A percentile compares a stretch with the other conserved stretches of the same genome.
Conservation (phyloP, 2,113 vertebrate species). For the Anguilla rostrata region DNA sequence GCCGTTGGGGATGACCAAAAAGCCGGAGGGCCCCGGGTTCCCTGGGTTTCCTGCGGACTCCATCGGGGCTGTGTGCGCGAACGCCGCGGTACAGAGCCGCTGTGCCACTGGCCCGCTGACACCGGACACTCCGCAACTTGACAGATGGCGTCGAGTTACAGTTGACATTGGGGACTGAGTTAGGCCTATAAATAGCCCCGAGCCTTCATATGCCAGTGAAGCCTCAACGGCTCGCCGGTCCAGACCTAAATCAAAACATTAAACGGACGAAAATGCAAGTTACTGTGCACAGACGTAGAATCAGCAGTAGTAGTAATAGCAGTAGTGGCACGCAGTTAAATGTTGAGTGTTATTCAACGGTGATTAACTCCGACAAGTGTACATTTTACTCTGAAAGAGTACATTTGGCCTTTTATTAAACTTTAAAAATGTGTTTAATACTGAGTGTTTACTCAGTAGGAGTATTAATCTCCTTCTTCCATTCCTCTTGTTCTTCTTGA, state of each 20-base stretch:
- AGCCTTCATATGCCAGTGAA: constrained; percentile 69
- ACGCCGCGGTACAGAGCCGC: constrained; percentile 69
- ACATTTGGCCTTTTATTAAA: too few species aligned
- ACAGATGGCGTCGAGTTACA: constrained; percentile 88
- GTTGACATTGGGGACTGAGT: constrained; percentile 83
- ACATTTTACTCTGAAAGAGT: too few species aligned
- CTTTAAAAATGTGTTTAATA: too few species aligned
- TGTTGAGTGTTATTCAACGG: too few species aligned
- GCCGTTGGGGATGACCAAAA: constrained; percentile 69
- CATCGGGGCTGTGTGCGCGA: constrained; percentile 71
- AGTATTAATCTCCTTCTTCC: too few species aligned
- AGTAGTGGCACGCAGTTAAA: neutral
- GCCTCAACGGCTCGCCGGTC: constrained; percentile 53
- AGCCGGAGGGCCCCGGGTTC: constrained; percentile 56
- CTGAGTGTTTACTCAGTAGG: too few species aligned
- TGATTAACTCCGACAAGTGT: too few species aligned
- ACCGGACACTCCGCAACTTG: constrained; percentile 80
- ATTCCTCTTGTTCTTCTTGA: too few species aligned
- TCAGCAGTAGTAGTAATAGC: neutral
- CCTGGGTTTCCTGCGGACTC: constrained; percentile 69
- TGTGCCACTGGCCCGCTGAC: constrained; percentile 70
- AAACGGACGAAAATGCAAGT: neutral
- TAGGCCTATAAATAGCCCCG: constrained; percentile 86
- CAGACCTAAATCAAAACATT: constrained; percentile 40
- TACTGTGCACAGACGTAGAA: neutral